A percentile compares a stretch with the other conserved stretches of the same genome.
These are phyloP conservation scores for Gadopsis bispinosus DNA, from an alignment of 2,797 vertebrate genomes.

Conservation along the genomic window DNA sequence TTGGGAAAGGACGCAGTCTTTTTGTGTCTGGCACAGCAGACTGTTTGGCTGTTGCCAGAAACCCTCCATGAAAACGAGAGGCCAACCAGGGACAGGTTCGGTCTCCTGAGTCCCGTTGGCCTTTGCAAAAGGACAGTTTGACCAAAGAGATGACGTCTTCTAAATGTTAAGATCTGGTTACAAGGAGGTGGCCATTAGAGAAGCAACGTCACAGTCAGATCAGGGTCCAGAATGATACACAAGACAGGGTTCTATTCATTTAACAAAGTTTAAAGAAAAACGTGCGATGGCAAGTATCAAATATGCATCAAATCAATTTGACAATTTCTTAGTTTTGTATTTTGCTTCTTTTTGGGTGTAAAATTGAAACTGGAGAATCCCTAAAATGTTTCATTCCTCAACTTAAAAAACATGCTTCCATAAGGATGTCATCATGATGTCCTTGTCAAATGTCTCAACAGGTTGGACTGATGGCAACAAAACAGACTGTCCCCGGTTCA, in stretches of 20 bases:
- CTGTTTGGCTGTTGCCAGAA: conserved; percentile 60
- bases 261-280: not conserved
- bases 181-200: conserved; percentile 37
- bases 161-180: conserved; percentile 57
- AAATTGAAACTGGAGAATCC: not conserved
- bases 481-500: too few species aligned
- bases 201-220: not conserved
- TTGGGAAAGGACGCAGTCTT: conserved; percentile 66
- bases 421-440: not conserved
- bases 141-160: conserved; percentile 67
- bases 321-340: not conserved
- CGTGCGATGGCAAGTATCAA: not conserved
- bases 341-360: not conserved
- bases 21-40: conserved; percentile 60
- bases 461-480: not conserved
- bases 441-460: not conserved
- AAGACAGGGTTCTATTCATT: not conserved
- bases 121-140: conserved; percentile 64
- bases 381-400: not conserved
- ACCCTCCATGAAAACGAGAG: conserved; percentile 51
- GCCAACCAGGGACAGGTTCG: conserved; percentile 52
- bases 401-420: too few species aligned
- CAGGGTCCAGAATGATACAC: not conserved
- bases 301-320: not conserved
- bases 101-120: conserved; percentile 58